These are phyloP conservation scores for Aphis craccivora DNA, from an alignment of 1,140 invertebrate genomes.

Conservation along the genomic window DNA sequence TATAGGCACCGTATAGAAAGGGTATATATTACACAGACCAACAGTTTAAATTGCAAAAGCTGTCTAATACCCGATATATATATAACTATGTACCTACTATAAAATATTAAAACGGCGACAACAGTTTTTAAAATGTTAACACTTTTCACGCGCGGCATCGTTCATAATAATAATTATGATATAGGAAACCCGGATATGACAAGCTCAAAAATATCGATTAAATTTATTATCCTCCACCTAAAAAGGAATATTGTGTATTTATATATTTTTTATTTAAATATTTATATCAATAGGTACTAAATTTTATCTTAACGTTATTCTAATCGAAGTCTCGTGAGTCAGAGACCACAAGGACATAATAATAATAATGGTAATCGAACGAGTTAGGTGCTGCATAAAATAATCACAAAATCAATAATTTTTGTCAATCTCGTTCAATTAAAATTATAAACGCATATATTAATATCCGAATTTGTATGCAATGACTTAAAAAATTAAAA, in stretches of 20 bases:
- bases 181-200: neutral
- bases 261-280: neutral
- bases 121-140: neutral
- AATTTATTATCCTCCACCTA: neutral
- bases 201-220: neutral
- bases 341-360: neutral
- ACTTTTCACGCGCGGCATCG: neutral
- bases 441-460: neutral
- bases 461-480: neutral
- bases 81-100: neutral
- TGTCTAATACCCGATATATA: neutral
- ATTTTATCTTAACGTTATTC: neutral
- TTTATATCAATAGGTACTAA: neutral
- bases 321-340: neutral
- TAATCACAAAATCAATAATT: neutral
- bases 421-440: neutral
- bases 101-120: neutral
- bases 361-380: neutral
- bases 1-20: too few relatives aligned
- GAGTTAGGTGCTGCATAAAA: neutral
- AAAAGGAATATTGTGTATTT: neutral
- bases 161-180: neutral
- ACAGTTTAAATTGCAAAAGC: neutral
- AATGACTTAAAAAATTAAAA: neutral
- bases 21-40: too few relatives aligned